Percentiles rank a stretch among this genome's conserved stretches.
Conservation (phyloP, 2,888 invertebrate species). For the Drosophila anceps region DNA sequence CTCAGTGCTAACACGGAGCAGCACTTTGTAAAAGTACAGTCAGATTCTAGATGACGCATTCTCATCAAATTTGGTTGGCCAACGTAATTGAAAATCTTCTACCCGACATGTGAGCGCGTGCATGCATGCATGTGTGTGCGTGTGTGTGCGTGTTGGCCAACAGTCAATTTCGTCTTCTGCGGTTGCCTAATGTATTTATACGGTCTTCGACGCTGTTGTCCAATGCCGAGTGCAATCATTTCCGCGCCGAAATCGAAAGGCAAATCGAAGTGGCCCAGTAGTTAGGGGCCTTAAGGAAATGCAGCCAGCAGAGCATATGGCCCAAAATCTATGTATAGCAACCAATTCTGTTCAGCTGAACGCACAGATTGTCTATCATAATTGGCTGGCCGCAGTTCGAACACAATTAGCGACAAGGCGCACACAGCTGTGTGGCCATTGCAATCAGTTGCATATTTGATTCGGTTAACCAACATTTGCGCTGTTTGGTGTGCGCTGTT, state of each 20-base stretch:
- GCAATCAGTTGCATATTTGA: constrained; percentile 21
- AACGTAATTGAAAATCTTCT: neutral
- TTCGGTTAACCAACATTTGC: constrained; percentile 11
- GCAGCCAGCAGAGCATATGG: constrained; percentile 5
- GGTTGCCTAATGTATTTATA: constrained; percentile 40
- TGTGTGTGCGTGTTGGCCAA: neutral
- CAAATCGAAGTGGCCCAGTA: constrained; percentile 21
- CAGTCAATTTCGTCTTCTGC: constrained; percentile 26
- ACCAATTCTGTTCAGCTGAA: neutral
- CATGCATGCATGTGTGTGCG: neutral
- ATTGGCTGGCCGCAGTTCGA: neutral
- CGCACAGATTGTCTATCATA: constrained; percentile 7
- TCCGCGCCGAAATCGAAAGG: constrained; percentile 37
- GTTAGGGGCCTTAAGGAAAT: constrained; percentile 32
- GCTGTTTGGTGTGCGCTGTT: constrained; percentile 1
- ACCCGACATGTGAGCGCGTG: neutral
- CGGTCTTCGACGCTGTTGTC: constrained; percentile 4
- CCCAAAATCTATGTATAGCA: neutral
- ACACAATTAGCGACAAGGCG: neutral
- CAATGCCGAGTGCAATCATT: constrained; percentile 18
- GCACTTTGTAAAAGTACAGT: neutral
- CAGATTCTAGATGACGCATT: too few species aligned
- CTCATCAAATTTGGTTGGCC: neutral
- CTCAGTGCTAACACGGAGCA: neutral
- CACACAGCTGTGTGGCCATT: constrained; percentile 2